Base-by-base conservation (phyloP, 2,113 vertebrate species). In the Larimichthys polyactis region DNA sequence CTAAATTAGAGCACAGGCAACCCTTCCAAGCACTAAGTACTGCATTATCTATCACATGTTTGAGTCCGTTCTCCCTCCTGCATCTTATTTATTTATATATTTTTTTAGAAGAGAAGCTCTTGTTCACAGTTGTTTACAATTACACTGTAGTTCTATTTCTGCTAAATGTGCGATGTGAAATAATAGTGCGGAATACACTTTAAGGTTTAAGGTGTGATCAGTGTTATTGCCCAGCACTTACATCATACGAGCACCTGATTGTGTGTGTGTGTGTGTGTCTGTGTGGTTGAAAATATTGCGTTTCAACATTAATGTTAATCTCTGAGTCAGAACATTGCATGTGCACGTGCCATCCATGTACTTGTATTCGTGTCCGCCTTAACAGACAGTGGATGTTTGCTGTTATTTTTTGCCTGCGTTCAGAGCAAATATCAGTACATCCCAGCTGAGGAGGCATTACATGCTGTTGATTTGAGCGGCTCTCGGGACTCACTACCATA, bases 401-500 rank as follows among this genome's bases (percentile, higher is more conserved):
- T 86, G 90, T 88, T 92, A 73, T 94, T 93, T 85, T 85, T 91
- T 79, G 65, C 70, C 24, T n/a, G 71, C 76, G 80, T 87, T 89
- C 72, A 63, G 72, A 83, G 89, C 88, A 94, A 94, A 94, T 93
- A 92, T 87, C 90, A 86, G 32, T 24, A 55, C n/a, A 68, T 92
- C 91, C 91, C 94, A 90, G 87, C 78, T 87, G 92, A 94, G 76
- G 54, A 88, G 67, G 87, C 85, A 93, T 94, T 92, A 90, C 88
- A 82, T 82, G 85, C 89, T 92, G 90, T 90, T 91, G 93, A 91
- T 90, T 89, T 83, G 78, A 86, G 71, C 29, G 22, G 83, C 91
- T 75, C 90, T 55, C 7, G 91, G 84, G 90, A 92, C 77, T 66
- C 63, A 24, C 85, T 66, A 55, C 66, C 70, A 73, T 82, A 87